Evolutionary conservation across 2,113 vertebrate species (phyloP), one percentile per base, ranked within the genome.

Genomic region (Hystrix cristata): DNA sequence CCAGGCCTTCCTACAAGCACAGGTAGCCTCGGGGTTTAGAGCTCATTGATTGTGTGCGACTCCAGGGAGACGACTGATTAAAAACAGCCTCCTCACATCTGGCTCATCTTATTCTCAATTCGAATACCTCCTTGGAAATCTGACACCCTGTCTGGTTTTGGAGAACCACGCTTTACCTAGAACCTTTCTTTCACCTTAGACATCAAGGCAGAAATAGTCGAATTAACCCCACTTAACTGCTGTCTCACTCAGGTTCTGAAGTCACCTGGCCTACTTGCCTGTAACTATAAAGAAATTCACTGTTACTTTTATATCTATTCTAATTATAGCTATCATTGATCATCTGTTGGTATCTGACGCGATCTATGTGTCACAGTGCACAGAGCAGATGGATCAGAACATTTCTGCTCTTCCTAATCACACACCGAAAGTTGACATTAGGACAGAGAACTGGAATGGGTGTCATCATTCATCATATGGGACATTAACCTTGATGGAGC

Each of bases 11-110:
- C 90, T 14, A 62, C 38, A 78, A 98, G 97, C 51, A 18, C 96
- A 98, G 98, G 98, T 98, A 98, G 98, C 98, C 98, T 96, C 97
- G 98, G 98, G 98, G 98, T 98, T 98, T 98, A 97, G 97, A 98
- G 96, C 97, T 98, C 98, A 98, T 96, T 97, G 98, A 98, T 96
- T 98, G 96, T 98, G 95, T 38, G 83, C 46, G 81, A 97, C 98
- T 98, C 98, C 71, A 92, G 98, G 98, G 98, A 98, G 97, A 98
- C 0, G 96, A 96, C 95, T 98, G 98, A 99, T 98, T 99, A 99
- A 98, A 98, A 98, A 97, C 97, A 98, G 98, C 90, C 98, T 98
- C 85, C 51, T 95, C 96, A 98, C 98, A 98, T 98, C 98, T 55
- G 29, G 48, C 97, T 98, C 97, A 97, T 98, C 98, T 98, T 98